Percentiles rank a stretch among this genome's conserved stretches.
These are phyloP conservation scores for Tipula helvola DNA, from an alignment of 2,888 invertebrate genomes.

Conservation along the genomic window DNA sequence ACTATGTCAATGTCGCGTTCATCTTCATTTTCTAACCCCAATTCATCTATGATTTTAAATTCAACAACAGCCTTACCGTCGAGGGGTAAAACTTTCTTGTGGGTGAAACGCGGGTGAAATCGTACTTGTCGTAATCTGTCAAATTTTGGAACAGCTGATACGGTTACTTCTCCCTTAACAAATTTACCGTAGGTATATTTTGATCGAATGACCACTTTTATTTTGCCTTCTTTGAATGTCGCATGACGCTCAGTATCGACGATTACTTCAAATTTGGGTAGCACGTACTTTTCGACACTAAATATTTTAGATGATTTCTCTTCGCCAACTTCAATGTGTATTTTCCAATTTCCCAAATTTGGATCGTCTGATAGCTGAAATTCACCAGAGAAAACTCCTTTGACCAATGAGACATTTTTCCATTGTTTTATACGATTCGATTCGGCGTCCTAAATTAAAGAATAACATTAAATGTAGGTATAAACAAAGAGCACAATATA, in stretches of 20 bases:
- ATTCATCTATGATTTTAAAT: slow-evolving; percentile 61
- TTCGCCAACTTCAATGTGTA: slow-evolving; percentile 41
- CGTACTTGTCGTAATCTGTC: slow-evolving; percentile 34
- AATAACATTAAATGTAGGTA: background rate
- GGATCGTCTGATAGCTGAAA: slow-evolving; percentile 68
- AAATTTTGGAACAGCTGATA: slow-evolving; percentile 73
- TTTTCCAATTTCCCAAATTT: slow-evolving; percentile 78
- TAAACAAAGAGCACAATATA: no score
- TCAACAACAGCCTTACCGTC: slow-evolving; percentile 55
- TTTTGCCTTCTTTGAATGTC: slow-evolving; percentile 64
- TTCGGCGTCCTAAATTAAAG: slow-evolving; percentile 48
- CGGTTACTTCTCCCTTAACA: slow-evolving; percentile 72
- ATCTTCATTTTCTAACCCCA: slow-evolving; percentile 70
- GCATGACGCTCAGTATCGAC: slow-evolving; percentile 72
- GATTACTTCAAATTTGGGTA: slow-evolving; percentile 86
- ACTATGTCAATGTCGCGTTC: slow-evolving; percentile 71
- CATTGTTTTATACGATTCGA: slow-evolving; percentile 75
- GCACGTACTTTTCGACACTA: slow-evolving; percentile 79
- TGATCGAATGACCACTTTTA: slow-evolving; percentile 67
- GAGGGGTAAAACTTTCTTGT: slow-evolving; percentile 57
- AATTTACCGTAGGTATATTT: slow-evolving; percentile 81
- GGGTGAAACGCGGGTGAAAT: slow-evolving; percentile 29
- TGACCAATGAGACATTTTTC: slow-evolving; percentile 49
- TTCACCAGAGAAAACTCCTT: slow-evolving; percentile 66
- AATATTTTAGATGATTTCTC: slow-evolving; percentile 22